Percentiles rank a stretch among this genome's conserved stretches.
Conservation (phyloP, 2,113 vertebrate genomes). For the Melanerpes formicivorus region DNA sequence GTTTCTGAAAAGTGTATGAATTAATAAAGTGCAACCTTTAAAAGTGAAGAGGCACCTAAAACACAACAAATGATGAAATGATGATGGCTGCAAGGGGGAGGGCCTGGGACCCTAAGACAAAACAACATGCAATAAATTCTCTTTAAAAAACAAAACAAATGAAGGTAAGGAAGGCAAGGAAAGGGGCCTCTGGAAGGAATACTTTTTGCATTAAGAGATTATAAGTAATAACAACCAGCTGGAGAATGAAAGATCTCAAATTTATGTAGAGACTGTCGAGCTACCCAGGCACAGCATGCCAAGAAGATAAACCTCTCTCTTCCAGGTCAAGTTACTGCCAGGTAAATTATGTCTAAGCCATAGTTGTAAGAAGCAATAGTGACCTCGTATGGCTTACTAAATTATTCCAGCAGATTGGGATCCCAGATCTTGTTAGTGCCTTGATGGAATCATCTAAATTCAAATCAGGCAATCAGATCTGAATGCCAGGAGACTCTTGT, state of each 20-base stretch:
- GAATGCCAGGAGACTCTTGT: neutral
- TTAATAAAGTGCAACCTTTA: neutral
- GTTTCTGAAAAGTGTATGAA: neutral
- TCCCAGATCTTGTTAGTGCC: constrained; percentile 30
- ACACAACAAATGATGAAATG: neutral
- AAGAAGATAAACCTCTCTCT: constrained; percentile 59
- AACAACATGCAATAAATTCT: neutral
- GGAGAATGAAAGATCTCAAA: constrained; percentile 60
- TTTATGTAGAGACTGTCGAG: constrained; percentile 39
- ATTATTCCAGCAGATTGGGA: constrained; percentile 52
- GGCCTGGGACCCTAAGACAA: neutral
- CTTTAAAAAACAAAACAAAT: neutral
- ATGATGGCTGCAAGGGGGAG: neutral
- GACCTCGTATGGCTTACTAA: constrained; percentile 49
- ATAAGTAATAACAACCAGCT: constrained; percentile 64
- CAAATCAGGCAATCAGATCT: constrained; percentile 1
- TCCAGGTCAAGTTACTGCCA: constrained; percentile 66
- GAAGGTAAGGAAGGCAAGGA: constrained; percentile 5
- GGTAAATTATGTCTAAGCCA: constrained; percentile 37
- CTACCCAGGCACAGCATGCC: constrained; percentile 44
- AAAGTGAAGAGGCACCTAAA: neutral
- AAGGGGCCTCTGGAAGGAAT: constrained; percentile 45
- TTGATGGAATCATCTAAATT: constrained; percentile 48
- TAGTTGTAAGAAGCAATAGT: constrained; percentile 52
- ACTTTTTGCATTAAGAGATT: constrained; percentile 65